Conservation (phyloP, 2,113 vertebrate species). For the Cynocephalus volans region DNA sequence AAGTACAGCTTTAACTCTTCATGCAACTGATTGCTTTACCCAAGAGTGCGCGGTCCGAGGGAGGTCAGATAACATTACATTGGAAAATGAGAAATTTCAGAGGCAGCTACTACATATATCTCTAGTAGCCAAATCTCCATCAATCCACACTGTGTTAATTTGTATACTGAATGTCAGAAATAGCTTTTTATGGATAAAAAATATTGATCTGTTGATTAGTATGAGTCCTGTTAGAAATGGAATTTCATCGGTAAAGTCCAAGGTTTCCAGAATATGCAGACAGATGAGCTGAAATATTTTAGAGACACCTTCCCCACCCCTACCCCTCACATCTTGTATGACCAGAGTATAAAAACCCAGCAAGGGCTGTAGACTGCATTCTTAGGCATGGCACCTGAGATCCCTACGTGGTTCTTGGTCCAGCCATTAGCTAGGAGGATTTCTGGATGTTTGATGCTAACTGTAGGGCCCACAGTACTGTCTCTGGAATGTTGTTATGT, state of each 20-base stretch:
- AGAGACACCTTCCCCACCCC: background rate
- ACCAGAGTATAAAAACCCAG: background rate
- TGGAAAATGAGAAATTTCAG: background rate
- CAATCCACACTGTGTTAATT: background rate
- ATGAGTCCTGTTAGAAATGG: background rate
- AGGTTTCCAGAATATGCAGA: background rate
- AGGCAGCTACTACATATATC: background rate
- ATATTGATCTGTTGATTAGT: background rate
- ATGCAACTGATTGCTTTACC: background rate
- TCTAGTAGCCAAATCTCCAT: background rate
- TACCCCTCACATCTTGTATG: background rate
- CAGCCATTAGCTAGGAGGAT: background rate
- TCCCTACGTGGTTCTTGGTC: background rate
- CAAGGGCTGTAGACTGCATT: background rate
- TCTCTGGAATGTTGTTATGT: background rate
- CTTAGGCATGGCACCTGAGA: background rate
- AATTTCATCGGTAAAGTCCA: background rate
- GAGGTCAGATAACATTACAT: background rate
- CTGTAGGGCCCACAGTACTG: background rate
- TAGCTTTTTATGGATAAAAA: conserved; percentile 21
- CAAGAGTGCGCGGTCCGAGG: background rate
- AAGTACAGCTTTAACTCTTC: background rate
- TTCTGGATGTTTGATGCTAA: background rate
- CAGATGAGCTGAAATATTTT: background rate
- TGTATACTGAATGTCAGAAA: background rate